Evolutionary conservation across 2,113 vertebrate genomes (phyloP).

Genomic region (Pterocles gutturalis): DNA sequence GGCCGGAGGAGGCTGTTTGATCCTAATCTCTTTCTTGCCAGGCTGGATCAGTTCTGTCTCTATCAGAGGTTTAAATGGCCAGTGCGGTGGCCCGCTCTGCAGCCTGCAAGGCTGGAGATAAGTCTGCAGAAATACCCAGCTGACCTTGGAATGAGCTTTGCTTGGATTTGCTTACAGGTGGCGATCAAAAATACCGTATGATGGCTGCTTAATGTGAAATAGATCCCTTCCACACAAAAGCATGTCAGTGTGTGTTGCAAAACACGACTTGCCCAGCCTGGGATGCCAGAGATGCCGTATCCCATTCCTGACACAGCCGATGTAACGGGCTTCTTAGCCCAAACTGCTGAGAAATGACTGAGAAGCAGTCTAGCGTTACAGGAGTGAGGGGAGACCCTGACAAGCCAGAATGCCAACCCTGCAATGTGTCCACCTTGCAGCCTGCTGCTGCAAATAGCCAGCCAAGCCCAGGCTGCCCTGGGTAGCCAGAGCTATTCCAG

Average conservation of each 20-base stretch:
- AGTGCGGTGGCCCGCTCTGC: not conserved
- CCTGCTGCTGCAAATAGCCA: not conserved
- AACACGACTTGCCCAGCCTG: conserved; percentile 44
- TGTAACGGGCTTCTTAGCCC: not conserved
- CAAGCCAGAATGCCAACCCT: not conserved
- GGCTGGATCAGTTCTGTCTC: conserved; percentile 30
- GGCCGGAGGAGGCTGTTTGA: not conserved
- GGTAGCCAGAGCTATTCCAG: not conserved
- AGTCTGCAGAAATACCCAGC: conserved; percentile 66
- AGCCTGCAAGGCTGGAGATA: conserved; percentile 41
- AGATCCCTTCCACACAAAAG: conserved; percentile 38
- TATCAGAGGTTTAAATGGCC: conserved; percentile 15
- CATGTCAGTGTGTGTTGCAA: conserved; percentile 5
- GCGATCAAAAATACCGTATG: conserved; percentile 27
- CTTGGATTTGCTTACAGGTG: conserved; percentile 26
- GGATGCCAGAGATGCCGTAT: conserved; percentile 52
- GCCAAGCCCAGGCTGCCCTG: not conserved
- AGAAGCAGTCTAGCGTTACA: not conserved
- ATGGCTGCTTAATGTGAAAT: conserved; percentile 36
- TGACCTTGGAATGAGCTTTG: conserved; percentile 65
- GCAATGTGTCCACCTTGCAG: not conserved
- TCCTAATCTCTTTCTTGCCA: conserved; percentile 56
- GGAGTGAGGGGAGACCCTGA: not conserved
- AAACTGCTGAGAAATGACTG: not conserved
- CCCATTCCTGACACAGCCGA: not conserved